Evolutionary conservation across 2,797 vertebrate genomes (phyloP).

Genomic region (Lates japonicus): DNA sequence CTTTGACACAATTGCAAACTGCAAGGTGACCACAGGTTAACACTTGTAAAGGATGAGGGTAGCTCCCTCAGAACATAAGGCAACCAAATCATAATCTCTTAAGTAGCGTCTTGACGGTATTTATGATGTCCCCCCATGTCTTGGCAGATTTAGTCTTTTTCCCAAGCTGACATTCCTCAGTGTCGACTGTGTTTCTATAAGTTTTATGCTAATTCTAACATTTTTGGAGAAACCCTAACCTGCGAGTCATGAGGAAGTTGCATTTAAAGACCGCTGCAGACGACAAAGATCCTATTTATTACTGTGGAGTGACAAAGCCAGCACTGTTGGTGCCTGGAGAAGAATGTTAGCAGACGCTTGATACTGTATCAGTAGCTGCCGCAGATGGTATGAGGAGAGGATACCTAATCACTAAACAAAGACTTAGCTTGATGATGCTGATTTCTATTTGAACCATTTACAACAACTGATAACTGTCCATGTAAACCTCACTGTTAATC

Average conservation of each 20-base stretch:
- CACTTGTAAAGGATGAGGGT: slow-evolving; percentile 46
- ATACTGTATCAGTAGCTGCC: slow-evolving; percentile 49
- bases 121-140: slow-evolving; percentile 48
- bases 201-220: slow-evolving; percentile 36
- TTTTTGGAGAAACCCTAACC: slow-evolving; percentile 44
- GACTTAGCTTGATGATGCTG: background rate
- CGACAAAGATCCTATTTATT: slow-evolving; percentile 76
- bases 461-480: background rate
- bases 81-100: slow-evolving; percentile 78
- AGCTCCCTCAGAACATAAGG: slow-evolving; percentile 75
- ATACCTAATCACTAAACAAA: background rate
- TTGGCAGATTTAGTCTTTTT: slow-evolving; percentile 21
- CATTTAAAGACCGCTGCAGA: slow-evolving; percentile 52
- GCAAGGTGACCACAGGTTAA: slow-evolving; percentile 21
- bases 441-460: background rate
- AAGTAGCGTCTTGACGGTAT: slow-evolving; percentile 72
- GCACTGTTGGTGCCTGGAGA: slow-evolving; percentile 64
- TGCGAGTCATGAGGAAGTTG: slow-evolving; percentile 48
- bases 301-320: slow-evolving; percentile 67
- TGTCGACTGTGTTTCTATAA: background rate
- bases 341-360: slow-evolving; percentile 53
- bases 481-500: background rate
- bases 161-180: background rate
- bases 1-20: slow-evolving; percentile 12
- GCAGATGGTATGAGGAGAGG: background rate